Evolutionary conservation across 2,888 invertebrate genomes (phyloP).

Genomic region (Brenthis ino): DNA sequence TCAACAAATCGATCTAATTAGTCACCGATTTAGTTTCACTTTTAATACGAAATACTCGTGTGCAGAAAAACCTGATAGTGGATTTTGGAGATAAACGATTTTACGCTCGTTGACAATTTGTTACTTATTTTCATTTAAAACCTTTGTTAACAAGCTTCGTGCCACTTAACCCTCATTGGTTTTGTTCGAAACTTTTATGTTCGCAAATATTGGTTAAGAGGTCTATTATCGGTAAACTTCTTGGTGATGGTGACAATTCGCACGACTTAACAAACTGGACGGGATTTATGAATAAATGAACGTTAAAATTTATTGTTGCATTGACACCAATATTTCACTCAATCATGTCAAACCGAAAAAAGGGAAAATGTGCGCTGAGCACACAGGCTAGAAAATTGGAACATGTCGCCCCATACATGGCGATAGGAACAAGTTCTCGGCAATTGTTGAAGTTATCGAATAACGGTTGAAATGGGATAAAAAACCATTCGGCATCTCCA

Average conservation of each 20-base stretch:
- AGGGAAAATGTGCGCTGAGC: conserved; percentile 58
- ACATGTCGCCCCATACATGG: conserved; percentile 64
- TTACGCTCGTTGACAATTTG: no score
- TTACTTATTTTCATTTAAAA: no score
- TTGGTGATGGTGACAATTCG: conserved; percentile 48
- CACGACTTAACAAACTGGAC: conserved; percentile 53
- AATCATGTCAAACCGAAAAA: conserved; percentile 61
- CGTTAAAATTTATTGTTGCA: conserved; percentile 75
- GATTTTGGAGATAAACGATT: no score
- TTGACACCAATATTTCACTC: conserved; percentile 73
- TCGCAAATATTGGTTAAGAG: conserved; percentile 72
- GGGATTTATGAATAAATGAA: conserved; percentile 64
- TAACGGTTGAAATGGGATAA: conserved; percentile 67
- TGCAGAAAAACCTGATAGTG: conserved; percentile 14
- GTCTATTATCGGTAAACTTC: conserved; percentile 69
- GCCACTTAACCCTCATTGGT: conserved; percentile 53
- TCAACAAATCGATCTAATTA: conserved; percentile 66
- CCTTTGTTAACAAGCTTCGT: conserved; percentile 47
- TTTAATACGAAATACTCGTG: conserved; percentile 49
- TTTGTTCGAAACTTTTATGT: conserved; percentile 49
- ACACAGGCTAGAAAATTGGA: conserved; percentile 73
- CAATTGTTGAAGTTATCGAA: conserved; percentile 70
- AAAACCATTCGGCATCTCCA: conserved; percentile 65
- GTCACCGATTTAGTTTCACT: conserved; percentile 66
- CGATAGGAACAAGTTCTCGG: conserved; percentile 62